These are phyloP conservation scores for Apteryx owenii DNA, from an alignment of 2,113 vertebrate genomes.

Conservation along the genomic window DNA sequence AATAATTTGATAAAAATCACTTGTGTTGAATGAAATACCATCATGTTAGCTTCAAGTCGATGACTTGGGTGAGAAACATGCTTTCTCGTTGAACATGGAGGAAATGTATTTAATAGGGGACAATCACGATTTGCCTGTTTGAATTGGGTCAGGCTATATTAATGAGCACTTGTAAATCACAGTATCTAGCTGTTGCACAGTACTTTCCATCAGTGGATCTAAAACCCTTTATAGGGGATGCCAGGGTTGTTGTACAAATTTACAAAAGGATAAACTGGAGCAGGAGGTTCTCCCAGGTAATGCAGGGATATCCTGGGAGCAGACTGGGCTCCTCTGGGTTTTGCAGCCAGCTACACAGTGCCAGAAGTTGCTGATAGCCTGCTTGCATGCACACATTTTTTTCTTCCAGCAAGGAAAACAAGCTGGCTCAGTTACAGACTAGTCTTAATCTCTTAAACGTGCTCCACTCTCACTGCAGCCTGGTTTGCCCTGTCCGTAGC, in stretches of 20 bases:
- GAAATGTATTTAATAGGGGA: not conserved
- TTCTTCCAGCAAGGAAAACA: not conserved
- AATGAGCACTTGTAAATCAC: not conserved
- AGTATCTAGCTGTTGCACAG: not conserved
- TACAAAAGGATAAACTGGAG: not conserved
- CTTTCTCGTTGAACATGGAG: not conserved
- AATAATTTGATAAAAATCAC: not conserved
- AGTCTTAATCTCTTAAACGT: not conserved
- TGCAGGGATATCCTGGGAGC: not conserved
- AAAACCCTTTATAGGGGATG: not conserved
- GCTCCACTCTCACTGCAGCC: not conserved
- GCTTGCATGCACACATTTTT: not conserved
- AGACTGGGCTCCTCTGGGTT: not conserved
- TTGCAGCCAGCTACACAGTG: not conserved
- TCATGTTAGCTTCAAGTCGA: not conserved
- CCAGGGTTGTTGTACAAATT: not conserved
- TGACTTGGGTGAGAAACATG: not conserved
- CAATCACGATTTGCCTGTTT: not conserved
- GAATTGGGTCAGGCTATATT: not conserved
- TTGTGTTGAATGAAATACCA: not conserved
- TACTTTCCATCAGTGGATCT: not conserved
- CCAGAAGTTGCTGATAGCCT: not conserved
- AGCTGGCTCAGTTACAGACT: not conserved
- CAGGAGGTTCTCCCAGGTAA: not conserved
- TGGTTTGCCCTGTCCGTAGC: not conserved